Conservation (phyloP, 2,797 vertebrate species). For the Furcifer pardalis region DNA sequence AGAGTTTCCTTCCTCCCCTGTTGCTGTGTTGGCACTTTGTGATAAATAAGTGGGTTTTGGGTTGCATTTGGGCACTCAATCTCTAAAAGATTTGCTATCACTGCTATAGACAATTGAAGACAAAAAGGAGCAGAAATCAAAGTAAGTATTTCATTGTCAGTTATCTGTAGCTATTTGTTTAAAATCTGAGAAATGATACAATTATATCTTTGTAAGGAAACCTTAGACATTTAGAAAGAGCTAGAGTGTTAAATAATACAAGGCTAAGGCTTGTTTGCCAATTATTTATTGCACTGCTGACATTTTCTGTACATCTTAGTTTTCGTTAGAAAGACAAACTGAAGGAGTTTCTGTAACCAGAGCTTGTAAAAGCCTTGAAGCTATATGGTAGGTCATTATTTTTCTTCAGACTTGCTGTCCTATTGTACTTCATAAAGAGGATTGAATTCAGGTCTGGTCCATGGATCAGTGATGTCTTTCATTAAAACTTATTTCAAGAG, state of each 20-base stretch:
- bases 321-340: background rate
- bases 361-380: background rate
- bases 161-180: conserved; percentile 3
- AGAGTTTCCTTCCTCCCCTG: too few species aligned
- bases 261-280: background rate
- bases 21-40: too few species aligned
- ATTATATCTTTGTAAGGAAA: background rate
- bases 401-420: background rate
- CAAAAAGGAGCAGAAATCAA: background rate
- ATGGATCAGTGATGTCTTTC: too few species aligned
- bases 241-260: conserved; percentile 1
- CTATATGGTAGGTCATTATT: too few species aligned
- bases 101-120: background rate
- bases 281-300: background rate
- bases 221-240: background rate
- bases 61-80: too few species aligned
- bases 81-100: too few species aligned
- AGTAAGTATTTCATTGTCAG: background rate
- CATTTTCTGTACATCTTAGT: background rate
- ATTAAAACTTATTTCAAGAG: background rate
- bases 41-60: too few species aligned
- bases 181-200: background rate
- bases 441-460: background rate
- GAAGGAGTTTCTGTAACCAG: background rate
- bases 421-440: background rate